phyloP scores from a whole-genome alignment of 2,888 invertebrate species.

The Macrosoma leucophasiata region DNA sequence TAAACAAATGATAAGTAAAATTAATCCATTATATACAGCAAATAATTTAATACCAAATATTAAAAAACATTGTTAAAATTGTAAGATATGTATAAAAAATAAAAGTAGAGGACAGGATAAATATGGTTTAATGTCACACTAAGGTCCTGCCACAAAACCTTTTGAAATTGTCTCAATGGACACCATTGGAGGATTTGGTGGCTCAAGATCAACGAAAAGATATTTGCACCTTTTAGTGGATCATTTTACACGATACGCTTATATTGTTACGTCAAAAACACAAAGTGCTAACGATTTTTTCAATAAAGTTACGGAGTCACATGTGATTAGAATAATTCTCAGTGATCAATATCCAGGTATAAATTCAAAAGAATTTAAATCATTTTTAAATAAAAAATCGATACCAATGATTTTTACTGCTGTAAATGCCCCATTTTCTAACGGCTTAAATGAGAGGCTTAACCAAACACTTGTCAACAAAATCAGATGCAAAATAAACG shows the following conservation, averaged over 20 bases:
- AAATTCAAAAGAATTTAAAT: constrained; percentile 20
- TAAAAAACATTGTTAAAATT: constrained; percentile 11
- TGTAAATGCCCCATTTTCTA: constrained; percentile 29
- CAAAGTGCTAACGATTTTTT: constrained; percentile 21
- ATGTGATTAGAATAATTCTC: constrained; percentile 10
- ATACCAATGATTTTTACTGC: constrained; percentile 33
- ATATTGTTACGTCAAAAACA: constrained; percentile 13
- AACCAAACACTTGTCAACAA: constrained; percentile 33
- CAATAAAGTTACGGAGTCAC: background rate
- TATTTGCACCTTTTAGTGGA: constrained; percentile 18
- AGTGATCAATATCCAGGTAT: constrained; percentile 17
- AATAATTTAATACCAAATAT: constrained; percentile 19
- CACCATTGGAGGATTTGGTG: constrained; percentile 20
- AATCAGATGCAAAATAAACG: constrained; percentile 31
- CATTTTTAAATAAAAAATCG: constrained; percentile 12
- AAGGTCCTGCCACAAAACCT: constrained; percentile 12
- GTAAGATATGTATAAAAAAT: constrained; percentile 12
- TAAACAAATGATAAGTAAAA: constrained; percentile 8
- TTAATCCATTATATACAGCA: constrained; percentile 6
- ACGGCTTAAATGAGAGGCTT: constrained; percentile 29
- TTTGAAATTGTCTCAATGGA: constrained; percentile 14
- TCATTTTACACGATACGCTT: too few relatives aligned
- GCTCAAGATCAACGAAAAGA: constrained; percentile 20
- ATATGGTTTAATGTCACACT: constrained; percentile 10
- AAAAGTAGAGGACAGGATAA: constrained; percentile 11